Percentiles rank a stretch among this genome's conserved stretches.
Evolutionary conservation across 2,888 invertebrate genomes (phyloP).

Genomic region (Lithophane semibrunnea): DNA sequence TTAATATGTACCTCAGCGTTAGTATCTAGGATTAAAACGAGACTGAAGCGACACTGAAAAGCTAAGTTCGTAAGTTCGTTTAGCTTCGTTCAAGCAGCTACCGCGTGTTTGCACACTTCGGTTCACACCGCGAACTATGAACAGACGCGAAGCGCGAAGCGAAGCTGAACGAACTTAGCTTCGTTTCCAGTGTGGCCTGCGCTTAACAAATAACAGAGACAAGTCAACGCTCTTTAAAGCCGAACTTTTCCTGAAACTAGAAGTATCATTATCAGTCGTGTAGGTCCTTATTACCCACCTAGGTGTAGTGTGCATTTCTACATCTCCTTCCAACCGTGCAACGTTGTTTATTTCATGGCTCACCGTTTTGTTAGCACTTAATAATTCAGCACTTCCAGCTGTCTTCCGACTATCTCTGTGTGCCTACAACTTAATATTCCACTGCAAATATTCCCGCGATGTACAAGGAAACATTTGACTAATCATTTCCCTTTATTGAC

Average conservation of each 20-base stretch:
- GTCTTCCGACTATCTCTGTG: conserved; percentile 22
- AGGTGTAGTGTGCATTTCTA: not conserved
- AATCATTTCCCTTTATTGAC: conserved; percentile 53
- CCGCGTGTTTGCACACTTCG: too few species aligned
- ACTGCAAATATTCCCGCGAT: conserved; percentile 34
- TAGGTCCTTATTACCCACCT: not conserved
- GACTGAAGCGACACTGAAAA: too few species aligned
- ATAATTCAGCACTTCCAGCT: conserved; percentile 28
- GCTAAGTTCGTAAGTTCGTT: too few species aligned
- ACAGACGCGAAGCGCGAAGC: too few species aligned
- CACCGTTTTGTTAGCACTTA: conserved; percentile 41
- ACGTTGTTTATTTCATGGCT: conserved; percentile 7
- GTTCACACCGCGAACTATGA: too few species aligned
- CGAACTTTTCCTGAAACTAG: not conserved
- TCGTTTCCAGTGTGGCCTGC: too few species aligned
- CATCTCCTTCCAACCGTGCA: conserved; percentile 20
- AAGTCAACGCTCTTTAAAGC: not conserved
- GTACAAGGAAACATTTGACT: conserved; percentile 45
- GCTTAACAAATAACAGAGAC: not conserved
- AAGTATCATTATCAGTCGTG: not conserved
- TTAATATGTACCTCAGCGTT: not conserved
- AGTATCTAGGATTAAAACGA: not conserved
- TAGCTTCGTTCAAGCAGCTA: too few species aligned
- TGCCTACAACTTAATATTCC: conserved; percentile 22
- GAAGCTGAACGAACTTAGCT: too few species aligned